Conservation (phyloP, 2,113 vertebrate species). For the Desmodus rotundus region DNA sequence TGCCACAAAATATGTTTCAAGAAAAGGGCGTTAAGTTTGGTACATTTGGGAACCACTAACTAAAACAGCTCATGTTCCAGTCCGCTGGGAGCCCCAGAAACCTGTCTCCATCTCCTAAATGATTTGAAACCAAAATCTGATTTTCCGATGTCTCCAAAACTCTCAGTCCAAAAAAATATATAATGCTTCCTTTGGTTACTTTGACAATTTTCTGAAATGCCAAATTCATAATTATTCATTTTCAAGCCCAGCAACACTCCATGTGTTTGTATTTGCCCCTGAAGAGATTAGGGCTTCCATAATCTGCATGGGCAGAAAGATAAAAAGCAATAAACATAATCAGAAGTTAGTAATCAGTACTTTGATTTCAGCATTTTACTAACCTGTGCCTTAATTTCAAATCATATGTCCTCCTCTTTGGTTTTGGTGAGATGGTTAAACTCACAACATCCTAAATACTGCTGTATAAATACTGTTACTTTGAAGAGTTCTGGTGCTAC, state of each 20-base stretch:
- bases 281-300: background rate
- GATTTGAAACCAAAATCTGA: slow-evolving; percentile 23
- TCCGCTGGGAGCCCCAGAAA: background rate
- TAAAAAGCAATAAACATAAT: no score
- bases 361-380: background rate
- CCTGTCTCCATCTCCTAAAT: background rate
- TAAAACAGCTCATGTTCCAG: background rate
- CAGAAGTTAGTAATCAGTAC: no score
- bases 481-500: background rate
- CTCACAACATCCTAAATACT: background rate
- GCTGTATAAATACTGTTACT: background rate
- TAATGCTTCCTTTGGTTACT: background rate
- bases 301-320: no score
- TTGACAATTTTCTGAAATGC: slow-evolving; percentile 9
- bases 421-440: background rate
- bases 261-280: background rate
- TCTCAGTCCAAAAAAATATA: background rate
- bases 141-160: slow-evolving; percentile 28
- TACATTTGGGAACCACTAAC: background rate
- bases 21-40: background rate
- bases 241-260: background rate
- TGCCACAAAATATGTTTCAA: background rate
- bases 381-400: background rate
- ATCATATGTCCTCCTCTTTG: background rate
- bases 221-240: slow-evolving; percentile 10